A percentile compares a stretch with the other conserved stretches of the same genome.
Conservation (phyloP, 2,888 invertebrate species). For the Syrista parreyssii region DNA sequence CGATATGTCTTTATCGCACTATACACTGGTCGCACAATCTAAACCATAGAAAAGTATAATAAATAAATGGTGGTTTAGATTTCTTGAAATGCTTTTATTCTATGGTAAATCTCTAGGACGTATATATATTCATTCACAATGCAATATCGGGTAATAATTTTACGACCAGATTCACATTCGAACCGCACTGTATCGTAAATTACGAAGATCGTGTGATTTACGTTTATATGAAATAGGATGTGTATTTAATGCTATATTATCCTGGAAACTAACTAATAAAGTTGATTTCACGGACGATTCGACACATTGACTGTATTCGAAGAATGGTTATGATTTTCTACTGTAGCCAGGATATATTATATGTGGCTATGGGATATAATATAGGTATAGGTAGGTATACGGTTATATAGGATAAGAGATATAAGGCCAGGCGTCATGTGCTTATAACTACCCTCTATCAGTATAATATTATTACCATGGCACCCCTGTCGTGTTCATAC, state of each 20-base stretch:
- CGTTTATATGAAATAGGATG: constrained; percentile 19
- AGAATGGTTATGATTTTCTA: constrained; percentile 26
- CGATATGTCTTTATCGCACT: constrained; percentile 60
- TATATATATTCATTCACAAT: neutral
- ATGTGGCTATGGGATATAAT: neutral
- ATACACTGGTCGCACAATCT: neutral
- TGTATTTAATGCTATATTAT: constrained; percentile 25
- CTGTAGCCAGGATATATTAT: neutral
- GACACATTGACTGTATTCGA: constrained; percentile 38
- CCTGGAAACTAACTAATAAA: constrained; percentile 52
- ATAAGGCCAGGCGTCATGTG: constrained; percentile 60
- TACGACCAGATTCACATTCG: neutral
- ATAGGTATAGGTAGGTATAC: constrained; percentile 21
- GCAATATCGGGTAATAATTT: neutral
- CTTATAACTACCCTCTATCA: constrained; percentile 60
- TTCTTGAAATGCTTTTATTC: neutral
- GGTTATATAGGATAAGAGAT: constrained; percentile 57
- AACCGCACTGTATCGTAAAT: constrained; percentile 1
- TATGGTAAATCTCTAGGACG: neutral
- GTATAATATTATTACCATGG: constrained; percentile 62
- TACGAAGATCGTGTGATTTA: neutral
- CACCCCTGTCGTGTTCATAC: neutral
- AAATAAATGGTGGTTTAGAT: neutral
- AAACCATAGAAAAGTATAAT: neutral
- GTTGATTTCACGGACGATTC: constrained; percentile 61